Conservation (phyloP, 64 coral and sea anemone species). For the Dendrophyllia cribrosa region DNA sequence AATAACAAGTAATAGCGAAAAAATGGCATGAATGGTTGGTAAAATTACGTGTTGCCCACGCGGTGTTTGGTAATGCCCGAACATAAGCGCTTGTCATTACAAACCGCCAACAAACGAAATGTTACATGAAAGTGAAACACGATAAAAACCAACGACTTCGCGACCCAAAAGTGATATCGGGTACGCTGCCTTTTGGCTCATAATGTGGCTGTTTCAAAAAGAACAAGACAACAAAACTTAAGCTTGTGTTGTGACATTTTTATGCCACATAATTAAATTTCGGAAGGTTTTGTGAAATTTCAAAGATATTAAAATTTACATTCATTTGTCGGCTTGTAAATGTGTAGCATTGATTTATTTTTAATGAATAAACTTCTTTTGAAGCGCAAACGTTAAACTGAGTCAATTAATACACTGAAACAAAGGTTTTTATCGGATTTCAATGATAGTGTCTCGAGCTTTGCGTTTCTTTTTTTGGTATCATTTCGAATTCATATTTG, state of each 20-base stretch:
- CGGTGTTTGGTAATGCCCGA: background rate
- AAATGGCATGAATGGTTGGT: background rate
- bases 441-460: background rate
- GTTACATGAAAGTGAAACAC: slow-evolving; percentile 15
- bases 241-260: slow-evolving; percentile 23
- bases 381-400: background rate
- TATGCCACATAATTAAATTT: slow-evolving; percentile 45
- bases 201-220: background rate
- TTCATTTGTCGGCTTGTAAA: slow-evolving; percentile 24
- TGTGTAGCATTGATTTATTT: background rate
- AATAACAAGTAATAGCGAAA: slow-evolving; percentile 27
- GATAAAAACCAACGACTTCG: background rate
- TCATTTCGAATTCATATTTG: slow-evolving; percentile 35
- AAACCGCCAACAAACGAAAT: slow-evolving; percentile 15
- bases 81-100: background rate
- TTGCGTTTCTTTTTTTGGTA: background rate
- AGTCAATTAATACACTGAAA: slow-evolving; percentile 18
- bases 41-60: background rate
- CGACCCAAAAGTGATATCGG: background rate
- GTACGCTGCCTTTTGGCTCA: background rate
- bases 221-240: background rate
- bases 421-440: slow-evolving; percentile 18
- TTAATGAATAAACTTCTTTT: background rate
- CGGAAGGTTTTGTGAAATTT: slow-evolving; percentile 49
- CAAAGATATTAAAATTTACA: slow-evolving; percentile 53